Conservation (phyloP, 2,797 vertebrate genomes). For the Clarias fuscus region DNA sequence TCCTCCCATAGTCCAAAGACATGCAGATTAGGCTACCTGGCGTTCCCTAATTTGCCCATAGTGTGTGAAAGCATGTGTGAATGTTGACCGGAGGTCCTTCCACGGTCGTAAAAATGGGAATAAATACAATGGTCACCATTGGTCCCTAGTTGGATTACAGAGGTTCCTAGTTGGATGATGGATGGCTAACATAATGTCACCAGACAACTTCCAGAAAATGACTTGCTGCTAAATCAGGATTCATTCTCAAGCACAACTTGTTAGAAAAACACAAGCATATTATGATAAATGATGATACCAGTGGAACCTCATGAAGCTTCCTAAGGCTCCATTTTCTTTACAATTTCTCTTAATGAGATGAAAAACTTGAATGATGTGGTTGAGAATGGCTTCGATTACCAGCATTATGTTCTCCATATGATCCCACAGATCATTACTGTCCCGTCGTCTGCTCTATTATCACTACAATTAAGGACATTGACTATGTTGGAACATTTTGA, state of each 20-base stretch:
- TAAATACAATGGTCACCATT: too few relatives aligned
- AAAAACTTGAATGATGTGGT: background rate
- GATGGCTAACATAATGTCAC: background rate
- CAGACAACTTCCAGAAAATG: background rate
- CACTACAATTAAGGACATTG: background rate
- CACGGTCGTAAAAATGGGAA: too few relatives aligned
- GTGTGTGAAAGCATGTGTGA: too few relatives aligned
- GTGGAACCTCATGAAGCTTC: background rate
- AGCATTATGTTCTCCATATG: constrained; percentile 7
- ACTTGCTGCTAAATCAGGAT: background rate
- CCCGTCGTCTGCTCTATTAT: background rate
- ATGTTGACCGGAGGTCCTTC: too few relatives aligned
- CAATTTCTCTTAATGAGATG: background rate
- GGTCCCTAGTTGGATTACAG: too few relatives aligned
- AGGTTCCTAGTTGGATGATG: too few relatives aligned
- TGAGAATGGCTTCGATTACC: background rate
- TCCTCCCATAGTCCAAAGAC: too few relatives aligned
- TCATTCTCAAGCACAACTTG: background rate
- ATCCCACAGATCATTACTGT: background rate
- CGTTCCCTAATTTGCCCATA: too few relatives aligned
- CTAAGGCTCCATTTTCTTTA: background rate
- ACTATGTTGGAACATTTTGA: constrained; percentile 3
- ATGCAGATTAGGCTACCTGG: too few relatives aligned
- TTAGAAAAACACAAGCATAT: background rate
- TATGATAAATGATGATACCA: background rate